phyloP scores from a whole-genome alignment of 2,113 vertebrate genomes.

The Nanorana parkeri region DNA sequence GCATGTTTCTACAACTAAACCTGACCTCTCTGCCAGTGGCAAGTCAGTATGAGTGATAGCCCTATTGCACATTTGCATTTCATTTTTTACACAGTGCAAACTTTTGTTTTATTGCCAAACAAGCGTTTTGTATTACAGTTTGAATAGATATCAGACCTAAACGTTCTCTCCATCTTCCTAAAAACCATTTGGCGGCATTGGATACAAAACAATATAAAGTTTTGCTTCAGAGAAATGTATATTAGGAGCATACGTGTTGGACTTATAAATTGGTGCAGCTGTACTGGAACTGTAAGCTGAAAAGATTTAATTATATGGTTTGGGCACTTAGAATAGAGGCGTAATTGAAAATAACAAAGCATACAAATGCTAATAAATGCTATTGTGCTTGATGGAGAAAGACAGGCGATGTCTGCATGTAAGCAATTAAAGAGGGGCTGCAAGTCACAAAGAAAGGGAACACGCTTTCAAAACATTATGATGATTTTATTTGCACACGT shows the following conservation, averaged over 20 bases:
- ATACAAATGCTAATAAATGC: slow-evolving; percentile 67
- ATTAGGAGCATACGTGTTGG: slow-evolving; percentile 64
- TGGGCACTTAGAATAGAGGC: slow-evolving; percentile 64
- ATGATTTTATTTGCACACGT: slow-evolving; percentile 55
- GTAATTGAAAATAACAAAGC: slow-evolving; percentile 68
- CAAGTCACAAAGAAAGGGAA: slow-evolving; percentile 47
- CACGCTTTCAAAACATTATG: slow-evolving; percentile 62
- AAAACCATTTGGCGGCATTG: not conserved
- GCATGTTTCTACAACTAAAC: too few species aligned
- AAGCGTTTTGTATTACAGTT: too few species aligned
- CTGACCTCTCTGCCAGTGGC: too few species aligned
- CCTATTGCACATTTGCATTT: too few species aligned
- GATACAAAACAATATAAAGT: not conserved
- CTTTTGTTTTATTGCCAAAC: too few species aligned
- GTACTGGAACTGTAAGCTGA: slow-evolving; percentile 66
- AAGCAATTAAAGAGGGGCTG: slow-evolving; percentile 56
- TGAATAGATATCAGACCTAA: too few species aligned
- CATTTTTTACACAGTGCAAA: too few species aligned
- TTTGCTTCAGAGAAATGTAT: slow-evolving; percentile 46
- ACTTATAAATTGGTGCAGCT: slow-evolving; percentile 71
- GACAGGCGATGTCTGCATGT: slow-evolving; percentile 48
- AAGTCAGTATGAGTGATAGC: too few species aligned
- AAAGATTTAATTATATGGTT: slow-evolving; percentile 70
- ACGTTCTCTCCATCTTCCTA: not conserved
- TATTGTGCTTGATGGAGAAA: slow-evolving; percentile 60